A percentile compares a stretch with the other conserved stretches of the same genome.
phyloP scores from a whole-genome alignment of 2,113 vertebrate species.

The Eurystomus gularis region DNA sequence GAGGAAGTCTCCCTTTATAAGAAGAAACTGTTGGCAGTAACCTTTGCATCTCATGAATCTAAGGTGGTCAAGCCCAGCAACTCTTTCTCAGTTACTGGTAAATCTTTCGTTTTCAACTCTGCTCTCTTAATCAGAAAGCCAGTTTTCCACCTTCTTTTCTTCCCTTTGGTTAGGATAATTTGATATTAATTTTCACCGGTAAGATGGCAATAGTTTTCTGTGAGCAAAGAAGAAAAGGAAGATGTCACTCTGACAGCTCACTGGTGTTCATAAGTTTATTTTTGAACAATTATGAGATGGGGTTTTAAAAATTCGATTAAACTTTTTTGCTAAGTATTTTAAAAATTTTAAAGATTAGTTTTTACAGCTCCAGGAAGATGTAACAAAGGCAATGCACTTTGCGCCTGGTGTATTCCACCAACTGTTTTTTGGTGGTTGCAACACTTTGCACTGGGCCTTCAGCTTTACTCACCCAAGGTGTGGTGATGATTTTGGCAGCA shows the following conservation, averaged over 20 bases:
- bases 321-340: not conserved
- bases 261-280: not conserved
- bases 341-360: not conserved
- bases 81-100: not conserved
- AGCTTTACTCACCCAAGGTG: conserved; percentile 30
- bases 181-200: not conserved
- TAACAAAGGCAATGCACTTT: not conserved
- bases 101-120: not conserved
- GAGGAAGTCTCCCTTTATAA: not conserved
- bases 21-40: not conserved
- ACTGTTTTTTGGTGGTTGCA: not conserved
- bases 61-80: not conserved
- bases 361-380: not conserved
- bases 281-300: not conserved
- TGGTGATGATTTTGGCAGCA: conserved; percentile 22
- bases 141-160: not conserved
- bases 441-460: not conserved
- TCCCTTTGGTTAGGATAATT: not conserved
- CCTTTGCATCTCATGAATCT: not conserved
- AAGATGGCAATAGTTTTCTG: not conserved
- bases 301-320: not conserved
- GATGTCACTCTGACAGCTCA: not conserved
- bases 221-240: not conserved
- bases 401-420: not conserved
- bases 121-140: not conserved